Conservation (phyloP, 2,888 invertebrate species). For the Drosophila tripunctata region DNA sequence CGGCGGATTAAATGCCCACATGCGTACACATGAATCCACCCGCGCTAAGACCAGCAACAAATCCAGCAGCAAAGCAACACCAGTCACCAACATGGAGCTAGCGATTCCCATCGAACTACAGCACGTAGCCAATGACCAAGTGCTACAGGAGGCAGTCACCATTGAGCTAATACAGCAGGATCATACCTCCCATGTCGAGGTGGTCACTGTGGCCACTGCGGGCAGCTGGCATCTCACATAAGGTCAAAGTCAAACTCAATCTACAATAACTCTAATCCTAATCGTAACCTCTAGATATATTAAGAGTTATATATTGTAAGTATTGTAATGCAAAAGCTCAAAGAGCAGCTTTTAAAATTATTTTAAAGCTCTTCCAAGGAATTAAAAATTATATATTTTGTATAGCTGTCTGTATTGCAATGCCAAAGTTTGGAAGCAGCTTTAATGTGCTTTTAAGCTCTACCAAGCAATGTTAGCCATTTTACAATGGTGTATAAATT, state of each 20-base stretch:
- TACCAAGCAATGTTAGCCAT: no score
- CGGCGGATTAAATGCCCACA: slow-evolving; percentile 81
- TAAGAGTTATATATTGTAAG: no score
- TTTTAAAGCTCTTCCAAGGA: background rate
- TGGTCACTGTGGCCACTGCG: slow-evolving; percentile 35
- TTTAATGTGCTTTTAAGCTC: no score
- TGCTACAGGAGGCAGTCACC: background rate
- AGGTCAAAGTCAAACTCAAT: no score
- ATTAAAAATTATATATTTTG: no score
- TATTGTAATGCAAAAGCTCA: background rate
- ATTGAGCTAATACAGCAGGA: slow-evolving; percentile 4
- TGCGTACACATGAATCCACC: slow-evolving; percentile 72
- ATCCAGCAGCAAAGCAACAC: background rate
- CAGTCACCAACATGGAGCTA: background rate
- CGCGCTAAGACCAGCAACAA: slow-evolving; percentile 16
- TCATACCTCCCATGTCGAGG: slow-evolving; percentile 31
- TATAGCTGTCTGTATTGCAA: no score
- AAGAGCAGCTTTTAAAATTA: background rate
- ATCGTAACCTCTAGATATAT: background rate
- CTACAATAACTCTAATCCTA: no score
- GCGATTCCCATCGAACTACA: background rate
- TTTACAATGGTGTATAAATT: no score
- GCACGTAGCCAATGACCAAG: background rate
- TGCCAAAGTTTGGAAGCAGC: no score
- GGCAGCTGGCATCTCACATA: slow-evolving; percentile 36